A percentile compares a stretch with the other conserved stretches of the same genome.
Conservation (phyloP, 2,888 invertebrate species). For the Hartigia nigra region DNA sequence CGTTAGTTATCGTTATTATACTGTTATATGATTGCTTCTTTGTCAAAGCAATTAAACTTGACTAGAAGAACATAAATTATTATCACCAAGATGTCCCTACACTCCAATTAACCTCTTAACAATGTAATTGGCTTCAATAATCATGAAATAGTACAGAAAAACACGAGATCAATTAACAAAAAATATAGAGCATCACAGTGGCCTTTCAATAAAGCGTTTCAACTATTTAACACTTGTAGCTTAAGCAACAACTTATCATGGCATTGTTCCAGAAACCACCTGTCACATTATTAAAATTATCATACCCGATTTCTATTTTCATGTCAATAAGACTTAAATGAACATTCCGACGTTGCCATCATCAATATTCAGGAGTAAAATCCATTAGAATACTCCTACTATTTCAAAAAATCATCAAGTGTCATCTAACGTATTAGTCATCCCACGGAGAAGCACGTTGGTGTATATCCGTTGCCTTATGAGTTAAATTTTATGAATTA, state of each 20-base stretch:
- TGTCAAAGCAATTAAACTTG: background rate
- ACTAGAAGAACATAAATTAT: background rate
- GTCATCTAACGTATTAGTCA: background rate
- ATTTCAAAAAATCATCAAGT: background rate
- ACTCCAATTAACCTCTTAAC: background rate
- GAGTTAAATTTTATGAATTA: background rate
- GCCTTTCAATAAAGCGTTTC: background rate
- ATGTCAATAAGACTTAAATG: background rate
- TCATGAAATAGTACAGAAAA: background rate
- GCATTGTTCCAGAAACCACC: background rate
- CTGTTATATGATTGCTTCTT: background rate
- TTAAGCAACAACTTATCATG: background rate
- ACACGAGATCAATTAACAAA: background rate
- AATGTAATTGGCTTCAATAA: background rate
- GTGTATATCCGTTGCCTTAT: background rate
- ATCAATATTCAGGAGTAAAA: background rate
- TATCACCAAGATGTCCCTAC: background rate
- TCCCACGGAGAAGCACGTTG: background rate
- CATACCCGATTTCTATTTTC: background rate
- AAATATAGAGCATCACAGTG: background rate
- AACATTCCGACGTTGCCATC: background rate
- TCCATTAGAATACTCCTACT: background rate
- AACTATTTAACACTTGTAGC: background rate
- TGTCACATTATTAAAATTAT: background rate
- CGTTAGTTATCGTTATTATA: no score